phyloP scores from a whole-genome alignment of 2,113 vertebrate genomes.

The Ancistrus triradiatus region DNA sequence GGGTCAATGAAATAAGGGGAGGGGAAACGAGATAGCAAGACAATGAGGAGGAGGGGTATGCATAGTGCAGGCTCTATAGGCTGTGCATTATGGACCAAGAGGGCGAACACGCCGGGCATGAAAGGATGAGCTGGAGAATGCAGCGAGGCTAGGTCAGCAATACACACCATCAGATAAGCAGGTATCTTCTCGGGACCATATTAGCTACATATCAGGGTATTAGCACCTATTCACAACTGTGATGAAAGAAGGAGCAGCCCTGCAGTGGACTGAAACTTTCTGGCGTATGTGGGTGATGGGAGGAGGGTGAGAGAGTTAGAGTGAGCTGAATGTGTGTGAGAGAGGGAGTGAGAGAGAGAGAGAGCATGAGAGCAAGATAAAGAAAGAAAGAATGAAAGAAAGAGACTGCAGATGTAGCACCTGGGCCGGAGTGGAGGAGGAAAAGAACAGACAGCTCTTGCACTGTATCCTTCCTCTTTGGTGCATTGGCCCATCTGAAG shows the following conservation, averaged over 20 bases:
- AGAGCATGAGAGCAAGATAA: conserved; percentile 32
- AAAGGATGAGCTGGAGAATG: conserved; percentile 19
- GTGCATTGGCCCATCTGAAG: conserved; percentile 58
- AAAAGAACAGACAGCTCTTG: conserved; percentile 41
- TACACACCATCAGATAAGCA: conserved; percentile 30
- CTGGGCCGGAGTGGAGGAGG: conserved; percentile 51
- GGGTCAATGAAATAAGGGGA: conserved; percentile 38
- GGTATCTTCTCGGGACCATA: conserved; percentile 35
- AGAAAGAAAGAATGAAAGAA: conserved; percentile 40
- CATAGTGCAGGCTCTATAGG: conserved; percentile 37
- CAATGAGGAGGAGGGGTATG: conserved; percentile 30
- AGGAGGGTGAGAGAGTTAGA: conserved; percentile 49
- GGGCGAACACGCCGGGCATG: conserved; percentile 38
- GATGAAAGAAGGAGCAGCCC: conserved; percentile 45
- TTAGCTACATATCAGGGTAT: conserved; percentile 22
- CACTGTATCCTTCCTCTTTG: conserved; percentile 53
- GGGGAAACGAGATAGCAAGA: conserved; percentile 36
- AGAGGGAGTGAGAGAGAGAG: conserved; percentile 23
- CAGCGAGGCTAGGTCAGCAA: conserved; percentile 34
- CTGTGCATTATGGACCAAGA: conserved; percentile 46
- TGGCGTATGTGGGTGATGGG: conserved; percentile 33
- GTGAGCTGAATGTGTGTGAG: conserved; percentile 40
- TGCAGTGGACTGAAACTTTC: conserved; percentile 62
- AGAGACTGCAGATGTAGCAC: conserved; percentile 69
- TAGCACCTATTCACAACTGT: conserved; percentile 21